Evolutionary conservation across 2,113 vertebrate species (phyloP).

Genomic region (Proterorhinus semilunaris): DNA sequence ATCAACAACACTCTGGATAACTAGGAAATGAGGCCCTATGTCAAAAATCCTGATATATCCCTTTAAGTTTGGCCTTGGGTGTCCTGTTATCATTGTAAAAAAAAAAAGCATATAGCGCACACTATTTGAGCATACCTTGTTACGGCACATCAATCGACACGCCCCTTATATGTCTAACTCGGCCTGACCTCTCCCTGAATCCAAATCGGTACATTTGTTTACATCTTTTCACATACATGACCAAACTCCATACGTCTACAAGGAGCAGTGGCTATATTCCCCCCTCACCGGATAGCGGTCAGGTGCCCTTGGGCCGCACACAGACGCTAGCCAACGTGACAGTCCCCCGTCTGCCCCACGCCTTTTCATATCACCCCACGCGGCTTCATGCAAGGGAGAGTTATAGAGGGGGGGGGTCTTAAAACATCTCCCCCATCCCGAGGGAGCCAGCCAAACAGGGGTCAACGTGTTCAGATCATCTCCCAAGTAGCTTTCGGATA

Average conservation of each 20-base stretch:
- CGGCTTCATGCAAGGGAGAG: not conserved
- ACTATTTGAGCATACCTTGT: not conserved
- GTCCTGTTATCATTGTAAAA: too few relatives aligned
- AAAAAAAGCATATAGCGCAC: too few relatives aligned
- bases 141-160: not conserved
- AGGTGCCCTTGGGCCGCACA: conserved; percentile 38
- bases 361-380: conserved; percentile 54
- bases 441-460: conserved; percentile 18
- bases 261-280: conserved; percentile 29
- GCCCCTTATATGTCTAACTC: conserved; percentile 7
- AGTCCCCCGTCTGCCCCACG: conserved; percentile 43
- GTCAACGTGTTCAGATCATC: conserved; percentile 56
- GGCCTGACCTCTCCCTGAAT: conserved; percentile 34
- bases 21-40: too few relatives aligned
- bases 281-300: conserved; percentile 56
- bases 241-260: conserved; percentile 15
- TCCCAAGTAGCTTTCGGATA: conserved; percentile 43
- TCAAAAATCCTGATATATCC: too few relatives aligned
- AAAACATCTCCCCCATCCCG: conserved; percentile 24
- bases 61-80: too few relatives aligned
- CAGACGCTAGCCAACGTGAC: conserved; percentile 64
- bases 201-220: conserved; percentile 12
- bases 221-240: conserved; percentile 1
- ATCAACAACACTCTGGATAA: too few relatives aligned
- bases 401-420: not conserved